Evolutionary conservation across 2,888 invertebrate species (phyloP).

Genomic region (Nomada fabriciana): DNA sequence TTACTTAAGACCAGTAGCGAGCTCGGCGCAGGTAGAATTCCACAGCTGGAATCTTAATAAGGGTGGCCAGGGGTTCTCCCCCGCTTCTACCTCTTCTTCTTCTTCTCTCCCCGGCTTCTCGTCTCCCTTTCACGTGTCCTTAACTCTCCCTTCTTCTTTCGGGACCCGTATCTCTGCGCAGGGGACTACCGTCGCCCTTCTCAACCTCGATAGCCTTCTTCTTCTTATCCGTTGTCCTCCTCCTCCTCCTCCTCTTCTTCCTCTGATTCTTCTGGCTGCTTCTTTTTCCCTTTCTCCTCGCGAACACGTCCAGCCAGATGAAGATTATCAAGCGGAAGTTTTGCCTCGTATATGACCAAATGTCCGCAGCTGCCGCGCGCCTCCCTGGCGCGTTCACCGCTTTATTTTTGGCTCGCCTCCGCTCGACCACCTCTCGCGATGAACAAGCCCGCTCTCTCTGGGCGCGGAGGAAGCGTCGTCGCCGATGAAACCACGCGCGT

Average conservation of each 20-base stretch:
- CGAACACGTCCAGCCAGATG: constrained; percentile 48
- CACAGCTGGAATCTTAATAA: constrained; percentile 84
- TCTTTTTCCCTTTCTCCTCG: constrained; percentile 48
- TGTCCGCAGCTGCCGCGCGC: constrained; percentile 62
- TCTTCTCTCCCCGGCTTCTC: constrained; percentile 1
- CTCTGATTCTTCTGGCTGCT: constrained; percentile 59
- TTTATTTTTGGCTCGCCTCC: constrained; percentile 62
- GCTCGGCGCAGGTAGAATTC: constrained; percentile 84
- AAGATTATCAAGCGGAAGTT: constrained; percentile 68
- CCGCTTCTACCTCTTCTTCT: constrained; percentile 46
- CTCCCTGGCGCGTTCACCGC: constrained; percentile 19
- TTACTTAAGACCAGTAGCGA: constrained; percentile 84
- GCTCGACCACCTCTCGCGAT: constrained; percentile 5
- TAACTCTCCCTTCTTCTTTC: constrained; percentile 30
- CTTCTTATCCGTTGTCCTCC: not conserved
- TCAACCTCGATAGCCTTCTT: constrained; percentile 60
- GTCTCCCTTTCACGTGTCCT: constrained; percentile 20
- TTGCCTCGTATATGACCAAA: constrained; percentile 59
- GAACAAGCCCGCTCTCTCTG: not conserved
- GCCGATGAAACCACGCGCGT: not conserved
- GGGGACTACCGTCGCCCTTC: constrained; percentile 43
- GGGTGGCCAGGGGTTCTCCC: constrained; percentile 83
- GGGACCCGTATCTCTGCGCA: constrained; percentile 24
- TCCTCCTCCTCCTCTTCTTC: constrained; percentile 58
- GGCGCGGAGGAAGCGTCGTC: not conserved